Conservation (phyloP, 2,113 vertebrate genomes). For the Cyanoramphus novaezelandiae region DNA sequence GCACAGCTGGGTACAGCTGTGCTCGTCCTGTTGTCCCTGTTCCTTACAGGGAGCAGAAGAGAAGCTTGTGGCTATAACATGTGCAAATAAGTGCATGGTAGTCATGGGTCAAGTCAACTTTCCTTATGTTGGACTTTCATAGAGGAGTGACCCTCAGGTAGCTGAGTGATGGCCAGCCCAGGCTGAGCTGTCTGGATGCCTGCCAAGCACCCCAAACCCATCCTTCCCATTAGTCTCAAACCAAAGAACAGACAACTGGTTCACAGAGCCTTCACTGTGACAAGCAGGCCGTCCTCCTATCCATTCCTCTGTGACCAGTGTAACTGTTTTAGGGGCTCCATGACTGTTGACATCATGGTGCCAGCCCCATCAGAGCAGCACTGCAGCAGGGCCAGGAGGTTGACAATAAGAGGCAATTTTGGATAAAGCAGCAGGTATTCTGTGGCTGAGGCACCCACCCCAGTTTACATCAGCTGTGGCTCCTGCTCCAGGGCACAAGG, state of each 20-base stretch:
- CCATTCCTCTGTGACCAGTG: background rate
- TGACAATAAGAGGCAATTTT: background rate
- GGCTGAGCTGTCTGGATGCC: background rate
- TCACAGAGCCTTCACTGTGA: background rate
- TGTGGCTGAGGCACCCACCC: rapidly evolving
- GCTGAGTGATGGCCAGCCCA: background rate
- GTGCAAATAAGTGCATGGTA: background rate
- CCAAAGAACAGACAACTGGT: background rate
- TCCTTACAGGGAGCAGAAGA: background rate
- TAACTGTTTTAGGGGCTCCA: background rate
- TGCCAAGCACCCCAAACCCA: background rate
- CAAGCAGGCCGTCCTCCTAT: background rate
- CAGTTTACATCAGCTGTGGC: rapidly evolving
- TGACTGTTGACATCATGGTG: too few species aligned
- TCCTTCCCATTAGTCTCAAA: background rate
- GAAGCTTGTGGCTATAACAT: background rate
- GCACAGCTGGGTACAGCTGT: background rate
- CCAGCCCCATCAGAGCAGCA: background rate
- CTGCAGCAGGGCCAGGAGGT: background rate
- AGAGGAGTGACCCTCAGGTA: background rate
- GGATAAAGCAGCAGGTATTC: background rate
- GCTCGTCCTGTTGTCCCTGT: rapidly evolving
- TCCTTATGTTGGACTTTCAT: background rate
- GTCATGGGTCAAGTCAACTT: background rate
- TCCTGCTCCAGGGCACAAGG: background rate